phyloP scores from a whole-genome alignment of 2,113 vertebrate species.

The Speoplatyrhinus poulsoni region DNA sequence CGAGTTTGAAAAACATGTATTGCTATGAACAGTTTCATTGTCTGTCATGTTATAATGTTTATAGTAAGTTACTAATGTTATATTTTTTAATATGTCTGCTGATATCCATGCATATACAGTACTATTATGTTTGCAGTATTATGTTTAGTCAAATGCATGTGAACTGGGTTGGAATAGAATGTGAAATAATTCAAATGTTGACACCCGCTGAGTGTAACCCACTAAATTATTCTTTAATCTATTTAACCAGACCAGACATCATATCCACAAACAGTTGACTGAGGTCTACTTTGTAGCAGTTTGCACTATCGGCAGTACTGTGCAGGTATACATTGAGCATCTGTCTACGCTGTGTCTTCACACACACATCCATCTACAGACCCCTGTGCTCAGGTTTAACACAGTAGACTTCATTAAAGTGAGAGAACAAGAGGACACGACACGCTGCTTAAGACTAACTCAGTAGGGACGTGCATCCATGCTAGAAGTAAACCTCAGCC shows the following conservation, averaged over 20 bases:
- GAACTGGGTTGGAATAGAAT: background rate
- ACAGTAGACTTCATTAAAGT: conserved; percentile 59
- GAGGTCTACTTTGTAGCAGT: conserved; percentile 13
- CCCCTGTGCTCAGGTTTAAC: conserved; percentile 61
- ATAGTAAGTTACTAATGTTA: background rate
- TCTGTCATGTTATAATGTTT: too few species aligned
- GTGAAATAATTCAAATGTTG: background rate
- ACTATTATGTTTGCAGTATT: too few species aligned
- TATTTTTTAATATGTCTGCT: background rate
- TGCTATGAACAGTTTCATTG: too few species aligned
- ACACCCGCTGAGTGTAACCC: background rate
- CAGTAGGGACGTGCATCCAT: conserved; percentile 6
- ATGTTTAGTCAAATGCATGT: background rate
- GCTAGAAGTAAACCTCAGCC: background rate
- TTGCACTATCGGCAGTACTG: conserved; percentile 6
- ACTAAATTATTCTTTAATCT: background rate
- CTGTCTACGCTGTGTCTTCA: conserved; percentile 11
- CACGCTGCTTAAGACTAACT: conserved; percentile 10
- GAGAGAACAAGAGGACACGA: conserved; percentile 5
- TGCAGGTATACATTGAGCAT: conserved; percentile 1
- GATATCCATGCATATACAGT: background rate
- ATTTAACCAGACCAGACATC: background rate
- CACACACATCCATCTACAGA: conserved; percentile 58
- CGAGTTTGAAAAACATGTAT: too few species aligned
- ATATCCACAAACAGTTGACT: background rate